These are phyloP conservation scores for Therioaphis trifolii DNA, from an alignment of 2,888 invertebrate species.

Conservation along the genomic window DNA sequence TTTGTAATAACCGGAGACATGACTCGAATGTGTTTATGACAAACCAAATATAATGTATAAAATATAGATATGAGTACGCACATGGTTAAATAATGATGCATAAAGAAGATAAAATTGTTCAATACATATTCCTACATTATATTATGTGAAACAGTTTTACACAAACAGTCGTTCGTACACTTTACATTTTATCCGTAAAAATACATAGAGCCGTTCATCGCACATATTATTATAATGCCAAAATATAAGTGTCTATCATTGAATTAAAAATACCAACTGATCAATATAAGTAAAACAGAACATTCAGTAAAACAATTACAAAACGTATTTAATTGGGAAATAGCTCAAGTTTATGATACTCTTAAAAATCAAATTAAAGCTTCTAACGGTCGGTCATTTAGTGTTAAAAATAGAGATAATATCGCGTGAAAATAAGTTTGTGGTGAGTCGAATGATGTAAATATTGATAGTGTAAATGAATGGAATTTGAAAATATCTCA, in stretches of 20 bases:
- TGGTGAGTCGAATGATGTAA: neutral
- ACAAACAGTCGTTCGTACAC: neutral
- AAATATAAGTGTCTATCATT: too few species aligned
- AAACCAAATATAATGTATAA: too few species aligned
- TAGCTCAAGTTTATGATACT: neutral
- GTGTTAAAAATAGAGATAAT: slow-evolving; percentile 30
- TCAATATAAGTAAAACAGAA: too few species aligned
- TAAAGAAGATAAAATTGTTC: too few species aligned
- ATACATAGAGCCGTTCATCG: too few species aligned
- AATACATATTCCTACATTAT: neutral
- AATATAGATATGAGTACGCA: too few species aligned
- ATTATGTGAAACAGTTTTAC: neutral
- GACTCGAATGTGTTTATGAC: too few species aligned
- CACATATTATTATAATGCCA: too few species aligned
- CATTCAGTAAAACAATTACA: neutral
- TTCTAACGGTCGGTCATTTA: slow-evolving; percentile 26
- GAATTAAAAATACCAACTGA: too few species aligned
- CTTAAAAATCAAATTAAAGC: slow-evolving; percentile 39
- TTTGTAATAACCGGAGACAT: too few species aligned
- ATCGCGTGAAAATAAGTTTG: neutral
- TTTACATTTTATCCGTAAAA: too few species aligned
- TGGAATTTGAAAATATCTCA: neutral
- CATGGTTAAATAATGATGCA: too few species aligned
- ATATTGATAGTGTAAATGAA: neutral
- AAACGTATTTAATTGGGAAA: neutral